phyloP scores from a whole-genome alignment of 2,797 vertebrate species.

The Phrynocephalus guinanensis region DNA sequence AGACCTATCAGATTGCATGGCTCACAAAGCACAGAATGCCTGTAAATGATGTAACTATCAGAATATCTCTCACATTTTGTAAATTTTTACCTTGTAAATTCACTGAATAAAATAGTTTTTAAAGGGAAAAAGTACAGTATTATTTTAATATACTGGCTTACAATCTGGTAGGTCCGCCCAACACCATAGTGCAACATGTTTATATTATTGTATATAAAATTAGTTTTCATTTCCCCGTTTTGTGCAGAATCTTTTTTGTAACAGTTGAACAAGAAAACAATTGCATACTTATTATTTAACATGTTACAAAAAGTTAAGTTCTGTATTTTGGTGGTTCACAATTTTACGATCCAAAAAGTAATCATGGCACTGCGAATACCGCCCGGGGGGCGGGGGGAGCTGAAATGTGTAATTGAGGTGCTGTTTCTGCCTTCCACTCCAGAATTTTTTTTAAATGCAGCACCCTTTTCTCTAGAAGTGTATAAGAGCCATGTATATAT shows the following conservation, averaged over 20 bases:
- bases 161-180: conserved; percentile 89
- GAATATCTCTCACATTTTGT: conserved; percentile 94
- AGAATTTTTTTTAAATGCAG: conserved; percentile 76
- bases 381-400: conserved; percentile 36
- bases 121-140: conserved; percentile 89
- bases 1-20: conserved; percentile 83
- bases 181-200: conserved; percentile 82
- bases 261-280: conserved; percentile 77
- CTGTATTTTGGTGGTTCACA: conserved; percentile 88
- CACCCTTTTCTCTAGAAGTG: conserved; percentile 82
- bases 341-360: conserved; percentile 73
- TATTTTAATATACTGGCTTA: conserved; percentile 97
- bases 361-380: conserved; percentile 66
- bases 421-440: conserved; percentile 67
- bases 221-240: conserved; percentile 76
- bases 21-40: conserved; percentile 92
- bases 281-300: conserved; percentile 82
- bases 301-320: conserved; percentile 84
- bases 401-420: conserved; percentile 60
- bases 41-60: conserved; percentile 97
- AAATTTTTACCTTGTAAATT: conserved; percentile 99
- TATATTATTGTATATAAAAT: conserved; percentile 85
- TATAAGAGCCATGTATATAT: conserved; percentile 88
- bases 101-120: conserved; percentile 91
- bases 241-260: conserved; percentile 81